These are phyloP conservation scores for Setipinna tenuifilis DNA, from an alignment of 2,797 vertebrate species.

Conservation along the genomic window DNA sequence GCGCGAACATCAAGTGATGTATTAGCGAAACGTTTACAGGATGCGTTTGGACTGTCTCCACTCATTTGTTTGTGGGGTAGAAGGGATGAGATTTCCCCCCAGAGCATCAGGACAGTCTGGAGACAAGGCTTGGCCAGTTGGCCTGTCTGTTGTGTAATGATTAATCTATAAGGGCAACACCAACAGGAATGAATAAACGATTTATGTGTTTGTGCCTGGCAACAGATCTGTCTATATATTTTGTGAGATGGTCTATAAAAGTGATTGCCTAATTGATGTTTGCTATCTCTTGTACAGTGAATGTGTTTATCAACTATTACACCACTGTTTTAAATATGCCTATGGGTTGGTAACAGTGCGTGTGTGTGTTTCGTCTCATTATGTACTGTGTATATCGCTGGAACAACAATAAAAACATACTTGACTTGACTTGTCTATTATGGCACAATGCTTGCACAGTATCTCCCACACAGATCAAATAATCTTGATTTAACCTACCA, in stretches of 20 bases:
- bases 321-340: background rate
- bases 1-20: background rate
- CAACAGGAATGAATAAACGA: conserved; percentile 58
- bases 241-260: conserved; percentile 25
- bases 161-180: conserved; percentile 50
- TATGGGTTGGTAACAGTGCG: background rate
- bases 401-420: too few species aligned
- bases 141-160: conserved; percentile 55
- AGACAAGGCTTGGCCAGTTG: conserved; percentile 34
- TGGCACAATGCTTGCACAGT: too few species aligned
- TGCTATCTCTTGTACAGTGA: background rate
- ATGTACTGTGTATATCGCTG: too few species aligned
- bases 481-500: too few species aligned
- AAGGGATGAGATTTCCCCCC: conserved; percentile 14
- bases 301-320: background rate
- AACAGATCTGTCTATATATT: conserved; percentile 46
- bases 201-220: conserved; percentile 47
- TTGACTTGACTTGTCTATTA: too few species aligned
- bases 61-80: background rate
- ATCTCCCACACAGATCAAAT: too few species aligned
- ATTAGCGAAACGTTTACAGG: background rate
- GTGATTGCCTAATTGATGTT: conserved; percentile 35
- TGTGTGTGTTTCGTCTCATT: background rate
- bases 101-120: conserved; percentile 34
- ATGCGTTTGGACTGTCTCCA: background rate